Evolutionary conservation across 1,140 invertebrate genomes (phyloP), one percentile per base, ranked within the genome.

Genomic region (Drosophila kikkawai): DNA sequence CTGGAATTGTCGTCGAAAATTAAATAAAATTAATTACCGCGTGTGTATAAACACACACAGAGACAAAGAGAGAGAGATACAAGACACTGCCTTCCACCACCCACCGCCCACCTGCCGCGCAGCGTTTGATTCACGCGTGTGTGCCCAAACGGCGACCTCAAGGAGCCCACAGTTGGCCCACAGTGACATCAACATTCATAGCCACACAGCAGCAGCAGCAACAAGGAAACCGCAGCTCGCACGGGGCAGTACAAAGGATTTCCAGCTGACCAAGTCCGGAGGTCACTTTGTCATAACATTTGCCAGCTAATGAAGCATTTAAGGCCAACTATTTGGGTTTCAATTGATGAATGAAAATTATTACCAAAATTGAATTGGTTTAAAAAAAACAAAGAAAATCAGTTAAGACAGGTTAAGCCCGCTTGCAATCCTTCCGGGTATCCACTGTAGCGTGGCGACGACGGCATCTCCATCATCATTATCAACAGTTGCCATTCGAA

Each of bases 1-100:
- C 68, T 80, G 80, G 86, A 84, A 88, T 87, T 87, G 84, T 88
- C 70, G 84, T 90, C 85, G 85, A 88, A 88, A 88, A 88, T 88
- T 88, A 88, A 88, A 88, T 88, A 88, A 90, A 88, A 88, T 88
- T 88, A 88, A 88, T 88, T 88, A 88, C 85, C 50, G 81, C 85
- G 64, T 82, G 81, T 79, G 84, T 78, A 78, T 48, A 74, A 60
- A 82, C 60, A 55, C 34, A 55, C 57, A 51, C 11, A 61, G 11
- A 59, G n/a, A 58, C 26, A 60, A 45, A 26, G 13, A 26, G 9
- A 22, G 12, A 55, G 4, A 55, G 34, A 55, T 22, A 55, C 51
- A 55, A 55, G 51, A 55, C 51, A 37, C 19, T n/a, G 22, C 9
- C n/a, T 15, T 7, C n/a, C n/a, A 4, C 34, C 19, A 7, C 32